Conservation (phyloP, 2,113 vertebrate genomes). For the Antennarius striatus region DNA sequence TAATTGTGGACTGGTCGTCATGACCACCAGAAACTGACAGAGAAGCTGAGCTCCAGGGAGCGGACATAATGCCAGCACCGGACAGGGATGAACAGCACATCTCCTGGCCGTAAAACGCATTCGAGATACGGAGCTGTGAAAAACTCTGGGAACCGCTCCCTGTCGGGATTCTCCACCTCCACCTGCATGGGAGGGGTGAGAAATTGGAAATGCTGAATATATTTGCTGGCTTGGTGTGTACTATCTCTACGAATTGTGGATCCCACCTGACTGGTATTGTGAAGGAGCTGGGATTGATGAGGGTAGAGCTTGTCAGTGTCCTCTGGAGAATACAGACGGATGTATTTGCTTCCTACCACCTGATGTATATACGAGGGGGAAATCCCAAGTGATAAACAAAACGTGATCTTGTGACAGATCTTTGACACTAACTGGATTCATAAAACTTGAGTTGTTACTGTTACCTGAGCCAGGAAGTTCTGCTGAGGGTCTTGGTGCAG, state of each 20-base stretch:
- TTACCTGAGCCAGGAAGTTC: slow-evolving; percentile 93
- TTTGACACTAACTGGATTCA: slow-evolving; percentile 19
- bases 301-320: slow-evolving; percentile 89
- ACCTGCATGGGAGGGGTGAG: slow-evolving; percentile 78
- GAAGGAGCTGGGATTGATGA: slow-evolving; percentile 87
- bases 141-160: slow-evolving; percentile 85
- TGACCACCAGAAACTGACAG: slow-evolving; percentile 98
- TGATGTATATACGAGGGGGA: slow-evolving; percentile 53
- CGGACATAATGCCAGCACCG: slow-evolving; percentile 92
- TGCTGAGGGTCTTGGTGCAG: slow-evolving; percentile 97
- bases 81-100: slow-evolving; percentile 91
- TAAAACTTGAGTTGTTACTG: not conserved
- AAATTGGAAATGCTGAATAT: slow-evolving; percentile 33
- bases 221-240: slow-evolving; percentile 24
- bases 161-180: slow-evolving; percentile 89
- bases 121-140: slow-evolving; percentile 82
- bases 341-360: slow-evolving; percentile 93
- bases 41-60: slow-evolving; percentile 92
- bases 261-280: slow-evolving; percentile 96
- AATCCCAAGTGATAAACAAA: slow-evolving; percentile 27
- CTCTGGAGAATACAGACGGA: slow-evolving; percentile 86
- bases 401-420: slow-evolving; percentile 2
- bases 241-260: slow-evolving; percentile 40
- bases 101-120: slow-evolving; percentile 88
- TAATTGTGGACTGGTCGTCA: slow-evolving; percentile 64